Base-by-base conservation (phyloP, 2,113 vertebrate genomes). In the Hippocampus comes region DNA sequence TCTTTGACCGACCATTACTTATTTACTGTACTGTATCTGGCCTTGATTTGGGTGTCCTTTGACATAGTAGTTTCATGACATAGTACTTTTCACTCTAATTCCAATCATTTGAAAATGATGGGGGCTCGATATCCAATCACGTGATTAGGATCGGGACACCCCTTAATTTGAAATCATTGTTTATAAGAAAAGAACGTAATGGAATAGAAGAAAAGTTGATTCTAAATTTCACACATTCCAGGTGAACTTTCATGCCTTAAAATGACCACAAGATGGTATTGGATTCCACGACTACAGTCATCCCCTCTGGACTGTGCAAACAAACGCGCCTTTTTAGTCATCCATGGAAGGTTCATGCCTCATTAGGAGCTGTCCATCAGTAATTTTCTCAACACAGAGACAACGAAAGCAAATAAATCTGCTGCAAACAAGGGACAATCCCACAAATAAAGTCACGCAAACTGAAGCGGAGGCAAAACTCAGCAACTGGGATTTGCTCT, bases 201-300 rank as follows among this genome's bases (percentile, higher is more conserved):
- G 30, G 30, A 30, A 30, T 30, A 30, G 30, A 30, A 2, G 30
- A 30, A 30, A 34, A 34, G 30, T 34, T 34, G 30, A 34, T 48
- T 10, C 46, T 15, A 11, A 48, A 48, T 21, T 23, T 2, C n/a
- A 56, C 53, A 56, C 21, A 30, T 63, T 49, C 27, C 2, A 6
- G 34, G 34, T 5, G 34, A 38, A 38, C 34, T 5, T 38, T 38
- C 34, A 38, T 38, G 34, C 5, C 34, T 38, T 67, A 72, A 72
- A 82, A 77, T 72, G 57, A 78, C 73, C 79, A 79, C 80, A 73
- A 59, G 67, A 69, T 72, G 69, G 71, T 77, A 78, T 77, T 71
- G 70, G 49, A 75, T 86, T 30, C 71, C 71, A 76, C 64, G 72
- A 77, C 78, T 68, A 56, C 30, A 63, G 38, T 9, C 2, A 60